These are phyloP conservation scores for Heliconius sara DNA, from an alignment of 2,888 invertebrate species.

Conservation along the genomic window DNA sequence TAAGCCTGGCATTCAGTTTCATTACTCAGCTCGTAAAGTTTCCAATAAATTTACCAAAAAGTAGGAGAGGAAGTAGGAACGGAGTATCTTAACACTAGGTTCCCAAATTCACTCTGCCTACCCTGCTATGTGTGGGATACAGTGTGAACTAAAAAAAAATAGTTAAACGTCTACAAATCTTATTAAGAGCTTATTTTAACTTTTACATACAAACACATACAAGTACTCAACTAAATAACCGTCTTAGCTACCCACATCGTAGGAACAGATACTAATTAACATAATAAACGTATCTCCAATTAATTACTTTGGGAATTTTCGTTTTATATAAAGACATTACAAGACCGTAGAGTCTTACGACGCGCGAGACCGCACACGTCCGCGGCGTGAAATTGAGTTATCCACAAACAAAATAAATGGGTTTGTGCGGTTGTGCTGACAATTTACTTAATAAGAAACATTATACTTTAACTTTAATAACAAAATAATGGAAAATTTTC, in stretches of 20 bases:
- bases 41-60: too few species aligned
- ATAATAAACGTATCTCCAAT: not conserved
- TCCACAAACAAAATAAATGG: slow-evolving; percentile 36
- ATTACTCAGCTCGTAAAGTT: too few species aligned
- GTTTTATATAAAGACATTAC: not conserved
- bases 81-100: too few species aligned
- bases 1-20: too few species aligned
- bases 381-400: slow-evolving; percentile 40
- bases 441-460: slow-evolving; percentile 30
- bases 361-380: slow-evolving; percentile 22
- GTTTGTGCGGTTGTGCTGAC: slow-evolving; percentile 19
- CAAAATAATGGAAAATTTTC: too few species aligned
- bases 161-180: too few species aligned
- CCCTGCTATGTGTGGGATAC: too few species aligned
- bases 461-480: not conserved
- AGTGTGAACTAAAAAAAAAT: too few species aligned
- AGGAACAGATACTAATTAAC: not conserved
- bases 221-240: not conserved
- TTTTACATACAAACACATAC: not conserved
- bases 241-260: not conserved
- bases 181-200: not conserved
- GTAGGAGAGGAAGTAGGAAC: too few species aligned
- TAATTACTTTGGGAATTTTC: slow-evolving; percentile 11
- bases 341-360: not conserved
- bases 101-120: too few species aligned